A percentile compares a stretch with the other conserved stretches of the same genome.
phyloP scores from a whole-genome alignment of 2,113 vertebrate genomes.

The Heterocephalus glaber region DNA sequence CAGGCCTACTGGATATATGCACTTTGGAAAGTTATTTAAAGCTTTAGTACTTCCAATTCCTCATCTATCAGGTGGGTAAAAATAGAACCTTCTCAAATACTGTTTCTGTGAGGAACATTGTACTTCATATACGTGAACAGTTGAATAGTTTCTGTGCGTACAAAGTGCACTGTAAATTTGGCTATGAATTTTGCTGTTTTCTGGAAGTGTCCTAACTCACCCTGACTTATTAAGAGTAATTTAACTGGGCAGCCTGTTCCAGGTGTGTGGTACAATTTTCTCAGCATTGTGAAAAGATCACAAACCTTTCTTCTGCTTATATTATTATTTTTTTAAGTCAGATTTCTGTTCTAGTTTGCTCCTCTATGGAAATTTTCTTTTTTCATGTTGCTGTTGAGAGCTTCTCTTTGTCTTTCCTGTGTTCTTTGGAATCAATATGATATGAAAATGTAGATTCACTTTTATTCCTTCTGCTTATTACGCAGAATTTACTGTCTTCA shows the following conservation, averaged over 20 bases:
- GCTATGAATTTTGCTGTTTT: neutral
- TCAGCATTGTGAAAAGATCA: neutral
- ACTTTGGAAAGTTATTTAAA: neutral
- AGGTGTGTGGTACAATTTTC: neutral
- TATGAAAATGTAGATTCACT: neutral
- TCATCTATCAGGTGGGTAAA: rapidly evolving
- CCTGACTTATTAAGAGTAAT: neutral
- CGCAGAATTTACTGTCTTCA: neutral
- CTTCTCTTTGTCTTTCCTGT: neutral
- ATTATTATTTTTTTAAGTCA: no score
- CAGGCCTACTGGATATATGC: rapidly evolving
- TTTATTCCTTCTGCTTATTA: neutral
- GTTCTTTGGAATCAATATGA: neutral
- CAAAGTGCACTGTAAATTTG: rapidly evolving
- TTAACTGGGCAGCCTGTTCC: neutral
- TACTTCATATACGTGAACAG: rapidly evolving
- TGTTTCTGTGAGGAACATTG: no score
- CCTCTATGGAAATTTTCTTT: neutral
- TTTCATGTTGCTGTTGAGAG: neutral
- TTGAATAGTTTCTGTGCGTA: neutral
- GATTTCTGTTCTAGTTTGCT: rapidly evolving
- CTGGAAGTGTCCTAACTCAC: neutral
- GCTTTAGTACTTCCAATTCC: neutral
- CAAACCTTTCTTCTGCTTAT: no score
- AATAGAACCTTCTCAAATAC: neutral